Evolutionary conservation across 2,797 vertebrate species (phyloP).

Genomic region (Anas bahamensis): DNA sequence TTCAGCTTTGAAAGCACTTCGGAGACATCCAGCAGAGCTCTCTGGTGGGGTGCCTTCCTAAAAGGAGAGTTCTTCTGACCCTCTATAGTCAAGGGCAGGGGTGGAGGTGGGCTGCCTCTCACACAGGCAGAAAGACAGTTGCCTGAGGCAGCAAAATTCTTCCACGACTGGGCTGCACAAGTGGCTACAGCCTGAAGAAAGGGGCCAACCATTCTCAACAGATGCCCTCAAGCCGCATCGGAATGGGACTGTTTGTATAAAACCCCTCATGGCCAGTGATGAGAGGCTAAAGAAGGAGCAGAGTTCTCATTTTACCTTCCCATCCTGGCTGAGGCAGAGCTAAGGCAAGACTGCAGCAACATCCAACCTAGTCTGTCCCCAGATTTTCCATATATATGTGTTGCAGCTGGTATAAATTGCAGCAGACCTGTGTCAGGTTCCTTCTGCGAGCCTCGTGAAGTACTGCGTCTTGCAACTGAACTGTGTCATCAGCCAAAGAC

Average conservation of each 20-base stretch:
- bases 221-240: not conserved
- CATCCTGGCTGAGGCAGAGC: not conserved
- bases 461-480: constrained; percentile 63
- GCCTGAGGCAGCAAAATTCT: not conserved
- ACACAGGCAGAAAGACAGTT: not conserved
- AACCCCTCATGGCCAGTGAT: not conserved
- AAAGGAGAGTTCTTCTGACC: not conserved
- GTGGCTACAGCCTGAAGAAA: not conserved
- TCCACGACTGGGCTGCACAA: not conserved
- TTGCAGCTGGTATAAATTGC: not conserved
- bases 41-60: not conserved
- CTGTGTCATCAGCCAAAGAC: constrained; percentile 43
- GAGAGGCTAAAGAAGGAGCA: not conserved
- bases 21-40: not conserved
- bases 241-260: not conserved
- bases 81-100: not conserved
- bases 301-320: not conserved
- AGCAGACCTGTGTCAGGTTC: not conserved
- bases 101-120: not conserved
- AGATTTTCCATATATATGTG: not conserved
- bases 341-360: not conserved
- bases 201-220: not conserved
- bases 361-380: not conserved
- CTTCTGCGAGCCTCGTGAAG: constrained; percentile 32
- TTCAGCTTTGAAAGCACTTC: not conserved